Conservation (phyloP, 2,888 invertebrate genomes). For the Eucriotettix oculatus region DNA sequence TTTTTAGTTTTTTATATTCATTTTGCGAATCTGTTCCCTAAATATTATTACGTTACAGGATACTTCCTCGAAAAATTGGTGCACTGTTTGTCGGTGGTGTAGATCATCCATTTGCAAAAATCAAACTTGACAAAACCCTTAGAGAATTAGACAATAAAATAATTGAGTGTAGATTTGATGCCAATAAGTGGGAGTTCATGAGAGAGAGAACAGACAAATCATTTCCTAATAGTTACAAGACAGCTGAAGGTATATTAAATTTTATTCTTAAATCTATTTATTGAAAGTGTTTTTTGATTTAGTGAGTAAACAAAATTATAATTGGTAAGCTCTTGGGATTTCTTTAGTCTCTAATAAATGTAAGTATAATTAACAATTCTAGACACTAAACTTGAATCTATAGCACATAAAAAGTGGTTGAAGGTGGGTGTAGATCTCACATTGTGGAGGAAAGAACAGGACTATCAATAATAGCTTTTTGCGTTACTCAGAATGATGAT, state of each 20-base stretch:
- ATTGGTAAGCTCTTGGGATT: no score
- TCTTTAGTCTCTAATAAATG: no score
- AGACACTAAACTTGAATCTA: no score
- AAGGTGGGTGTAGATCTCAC: no score
- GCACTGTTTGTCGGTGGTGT: constrained; percentile 62
- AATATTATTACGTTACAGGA: constrained; percentile 28
- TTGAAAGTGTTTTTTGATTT: no score
- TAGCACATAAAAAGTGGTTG: background rate
- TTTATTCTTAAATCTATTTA: background rate
- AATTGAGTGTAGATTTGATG: constrained; percentile 80
- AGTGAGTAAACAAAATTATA: no score
- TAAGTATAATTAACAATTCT: no score
- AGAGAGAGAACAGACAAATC: constrained; percentile 93
- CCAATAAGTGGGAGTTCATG: constrained; percentile 81
- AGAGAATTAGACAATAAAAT: constrained; percentile 80
- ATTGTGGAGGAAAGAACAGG: no score
- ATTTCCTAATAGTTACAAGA: constrained; percentile 75
- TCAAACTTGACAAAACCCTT: constrained; percentile 64
- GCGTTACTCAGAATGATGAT: no score
- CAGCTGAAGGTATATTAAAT: constrained; percentile 49
- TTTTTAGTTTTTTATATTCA: no score
- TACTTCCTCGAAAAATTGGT: constrained; percentile 50
- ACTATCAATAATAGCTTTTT: no score
- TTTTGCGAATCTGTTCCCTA: no score
- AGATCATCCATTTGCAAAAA: constrained; percentile 47